Percentiles rank a stretch among this genome's conserved stretches.
phyloP scores from a whole-genome alignment of 2,797 vertebrate species.

The Myoxocephalus aenaeus region DNA sequence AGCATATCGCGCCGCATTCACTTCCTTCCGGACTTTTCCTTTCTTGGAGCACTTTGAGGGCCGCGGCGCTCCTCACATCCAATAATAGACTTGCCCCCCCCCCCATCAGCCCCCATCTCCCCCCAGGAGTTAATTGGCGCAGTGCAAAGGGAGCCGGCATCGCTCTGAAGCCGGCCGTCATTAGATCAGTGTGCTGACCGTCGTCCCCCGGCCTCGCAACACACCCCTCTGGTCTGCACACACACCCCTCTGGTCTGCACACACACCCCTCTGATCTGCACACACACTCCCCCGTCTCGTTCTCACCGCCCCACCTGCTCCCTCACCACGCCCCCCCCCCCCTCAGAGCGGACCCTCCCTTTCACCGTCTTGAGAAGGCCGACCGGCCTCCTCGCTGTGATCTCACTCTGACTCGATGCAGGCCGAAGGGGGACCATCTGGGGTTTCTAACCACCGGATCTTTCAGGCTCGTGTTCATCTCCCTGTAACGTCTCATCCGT shows the following conservation, averaged over 20 bases:
- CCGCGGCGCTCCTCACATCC: conserved; percentile 76
- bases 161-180: conserved; percentile 80
- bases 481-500: neutral
- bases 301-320: conserved; percentile 75
- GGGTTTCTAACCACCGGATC: neutral
- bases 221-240: conserved; percentile 65
- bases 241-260: conserved; percentile 64
- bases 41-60: conserved; percentile 81
- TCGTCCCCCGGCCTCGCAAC: conserved; percentile 46
- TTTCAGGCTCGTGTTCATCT: neutral
- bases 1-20: conserved; percentile 80
- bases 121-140: conserved; percentile 82
- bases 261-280: conserved; percentile 64
- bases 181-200: conserved; percentile 85
- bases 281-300: conserved; percentile 53
- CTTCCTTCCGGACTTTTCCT: conserved; percentile 79
- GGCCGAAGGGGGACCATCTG: too few species aligned
- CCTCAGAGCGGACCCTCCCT: conserved; percentile 63
- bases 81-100: conserved; percentile 88
- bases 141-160: conserved; percentile 71
- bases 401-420: too few species aligned
- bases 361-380: conserved; percentile 69
- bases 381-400: too few species aligned
- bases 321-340: conserved; percentile 56
- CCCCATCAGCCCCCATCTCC: conserved; percentile 81